Conservation (phyloP, 2,888 invertebrate genomes). For the Adelphocoris suturalis region DNA sequence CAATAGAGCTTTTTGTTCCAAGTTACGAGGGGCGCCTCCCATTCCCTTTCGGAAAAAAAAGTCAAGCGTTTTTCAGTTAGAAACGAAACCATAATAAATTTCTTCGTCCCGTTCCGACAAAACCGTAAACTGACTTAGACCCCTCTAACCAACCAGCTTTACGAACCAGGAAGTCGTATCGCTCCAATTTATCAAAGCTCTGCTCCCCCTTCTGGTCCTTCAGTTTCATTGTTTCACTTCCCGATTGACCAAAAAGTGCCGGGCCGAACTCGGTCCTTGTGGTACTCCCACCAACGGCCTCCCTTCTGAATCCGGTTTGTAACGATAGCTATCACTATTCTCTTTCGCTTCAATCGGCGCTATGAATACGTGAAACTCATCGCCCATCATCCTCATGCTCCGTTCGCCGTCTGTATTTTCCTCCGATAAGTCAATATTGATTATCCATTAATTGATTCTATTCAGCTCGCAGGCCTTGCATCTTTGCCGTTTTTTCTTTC, state of each 20-base stretch:
- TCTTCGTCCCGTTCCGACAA: too few relatives aligned
- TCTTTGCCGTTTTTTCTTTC: neutral
- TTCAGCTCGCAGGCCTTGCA: neutral
- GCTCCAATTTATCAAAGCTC: conserved; percentile 6
- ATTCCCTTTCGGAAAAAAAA: too few relatives aligned
- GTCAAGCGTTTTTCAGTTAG: too few relatives aligned
- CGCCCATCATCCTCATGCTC: neutral
- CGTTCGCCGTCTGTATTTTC: neutral
- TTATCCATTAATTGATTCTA: neutral
- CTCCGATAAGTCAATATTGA: conserved; percentile 16
- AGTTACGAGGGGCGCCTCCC: too few relatives aligned
- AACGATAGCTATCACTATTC: neutral
- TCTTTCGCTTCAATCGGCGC: neutral
- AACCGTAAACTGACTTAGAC: too few relatives aligned
- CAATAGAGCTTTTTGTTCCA: too few relatives aligned
- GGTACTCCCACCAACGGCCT: neutral
- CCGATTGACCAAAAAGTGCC: conserved; percentile 13
- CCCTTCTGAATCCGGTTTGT: conserved; percentile 6
- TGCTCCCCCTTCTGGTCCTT: neutral
- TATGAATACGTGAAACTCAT: neutral
- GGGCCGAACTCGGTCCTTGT: conserved; percentile 13
- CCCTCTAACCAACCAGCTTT: conserved; percentile 15
- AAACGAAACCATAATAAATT: too few relatives aligned
- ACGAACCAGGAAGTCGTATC: conserved; percentile 25
- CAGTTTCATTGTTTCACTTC: conserved; percentile 22